Conservation (phyloP, 2,797 vertebrate genomes). For the Percopsis omiscomaycus region DNA sequence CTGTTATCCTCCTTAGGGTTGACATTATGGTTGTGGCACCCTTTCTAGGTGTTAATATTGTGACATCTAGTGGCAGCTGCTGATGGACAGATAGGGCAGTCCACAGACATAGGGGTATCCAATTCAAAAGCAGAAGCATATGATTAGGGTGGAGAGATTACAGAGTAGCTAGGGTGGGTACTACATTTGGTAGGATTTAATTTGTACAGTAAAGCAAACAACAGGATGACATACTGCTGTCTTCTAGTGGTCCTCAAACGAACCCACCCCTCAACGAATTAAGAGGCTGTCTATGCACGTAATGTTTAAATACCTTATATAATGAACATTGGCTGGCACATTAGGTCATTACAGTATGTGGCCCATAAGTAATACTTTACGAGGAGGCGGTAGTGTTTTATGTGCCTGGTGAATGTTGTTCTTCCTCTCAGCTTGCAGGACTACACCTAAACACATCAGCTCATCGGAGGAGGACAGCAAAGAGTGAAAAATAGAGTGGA, state of each 20-base stretch:
- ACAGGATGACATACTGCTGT: slow-evolving; percentile 50
- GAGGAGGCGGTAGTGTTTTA: slow-evolving; percentile 43
- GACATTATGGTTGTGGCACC: slow-evolving; percentile 1
- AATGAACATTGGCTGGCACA: slow-evolving; percentile 66
- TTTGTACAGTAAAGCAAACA: slow-evolving; percentile 32
- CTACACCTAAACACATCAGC: slow-evolving; percentile 56
- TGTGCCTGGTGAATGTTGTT: slow-evolving; percentile 36
- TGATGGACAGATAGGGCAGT: slow-evolving; percentile 34
- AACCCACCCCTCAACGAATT: slow-evolving; percentile 60
- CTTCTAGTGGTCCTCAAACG: slow-evolving; percentile 64
- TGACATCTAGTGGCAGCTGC: slow-evolving; percentile 69
- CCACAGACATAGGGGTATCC: slow-evolving; percentile 8
- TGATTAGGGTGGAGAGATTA: background rate
- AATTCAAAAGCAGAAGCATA: background rate
- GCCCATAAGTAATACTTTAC: slow-evolving; percentile 56
- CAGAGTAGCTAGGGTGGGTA: background rate
- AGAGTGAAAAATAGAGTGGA: slow-evolving; percentile 56
- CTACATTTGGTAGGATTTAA: slow-evolving; percentile 48
- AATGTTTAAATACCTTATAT: slow-evolving; percentile 53
- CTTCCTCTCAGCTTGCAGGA: slow-evolving; percentile 38
- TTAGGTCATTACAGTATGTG: slow-evolving; percentile 59
- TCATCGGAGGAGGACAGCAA: slow-evolving; percentile 38
- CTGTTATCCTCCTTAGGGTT: too few species aligned
- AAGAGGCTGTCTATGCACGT: slow-evolving; percentile 57
- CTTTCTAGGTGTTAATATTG: slow-evolving; percentile 61